Base-by-base conservation (phyloP, 2,113 vertebrate species). In the Camelus bactrianus region DNA sequence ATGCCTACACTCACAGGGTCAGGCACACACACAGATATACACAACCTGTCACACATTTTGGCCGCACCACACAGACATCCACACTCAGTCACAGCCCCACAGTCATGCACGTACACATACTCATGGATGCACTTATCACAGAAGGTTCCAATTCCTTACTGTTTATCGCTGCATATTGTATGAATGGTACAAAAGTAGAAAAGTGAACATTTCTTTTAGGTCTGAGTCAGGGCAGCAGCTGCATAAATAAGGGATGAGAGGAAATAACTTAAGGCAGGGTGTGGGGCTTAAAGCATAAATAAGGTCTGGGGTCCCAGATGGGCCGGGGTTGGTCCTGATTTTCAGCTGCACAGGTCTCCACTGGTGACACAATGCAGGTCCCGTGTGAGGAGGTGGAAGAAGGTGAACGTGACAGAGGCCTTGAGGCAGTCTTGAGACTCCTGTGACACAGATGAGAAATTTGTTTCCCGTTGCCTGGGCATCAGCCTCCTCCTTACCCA, bases 101-200 rank as follows among this genome's bases (percentile, higher is more conserved):
- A 52, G 30, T 1, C 13, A 5, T 3, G 52, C 3, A 54, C 70
- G 26, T 38, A 17, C 10, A 13, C 22, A 28, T 14, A 38, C 30
- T 80, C 52, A 93, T 75, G 52, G 65, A 82, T 15, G 54, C 60
- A 38, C 28, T 35, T 22, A 20, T 14, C 12, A 72, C 24, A 54
- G 82, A 77, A 77, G n/a, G 9, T 9, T 93, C 69, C 38, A 62
- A 38, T 22, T 89, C 14, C 42, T 90, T 56, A 4, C 2, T 69
- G 64, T 95, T 94, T 96, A 94, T 85, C 77, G 56, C 65, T 28
- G 50, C n/a, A 69, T 22, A 60, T 35, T 89, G 26, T 90, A 94
- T 11, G 80, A 90, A 96, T 92, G 84, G 26, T 90, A 94, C 8
- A 84, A 90, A 96, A 93, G 84, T 86, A 79, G n/a, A 93, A 93